These are phyloP conservation scores for Sminthurides aquaticus DNA, from an alignment of 2,888 invertebrate species.

Conservation along the genomic window DNA sequence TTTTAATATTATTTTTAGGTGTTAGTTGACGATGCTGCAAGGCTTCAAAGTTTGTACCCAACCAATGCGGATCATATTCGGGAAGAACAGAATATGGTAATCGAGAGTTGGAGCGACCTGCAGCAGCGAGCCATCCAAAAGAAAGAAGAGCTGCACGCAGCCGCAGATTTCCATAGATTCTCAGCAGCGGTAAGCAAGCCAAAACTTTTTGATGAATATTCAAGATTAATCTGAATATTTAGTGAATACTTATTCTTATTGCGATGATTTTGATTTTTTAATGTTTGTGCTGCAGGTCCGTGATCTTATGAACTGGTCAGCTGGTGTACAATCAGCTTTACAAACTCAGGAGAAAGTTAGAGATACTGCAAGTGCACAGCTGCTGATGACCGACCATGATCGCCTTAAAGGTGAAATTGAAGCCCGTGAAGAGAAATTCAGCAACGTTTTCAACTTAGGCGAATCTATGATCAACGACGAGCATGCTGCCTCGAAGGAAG, in stretches of 20 bases:
- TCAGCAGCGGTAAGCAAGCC: slow-evolving; percentile 61
- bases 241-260: slow-evolving; percentile 1
- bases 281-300: slow-evolving; percentile 55
- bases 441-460: slow-evolving; percentile 65
- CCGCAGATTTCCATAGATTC: slow-evolving; percentile 83
- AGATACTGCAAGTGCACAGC: slow-evolving; percentile 72
- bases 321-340: slow-evolving; percentile 66
- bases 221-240: no score
- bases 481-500: slow-evolving; percentile 71
- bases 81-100: slow-evolving; percentile 75
- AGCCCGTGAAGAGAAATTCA: slow-evolving; percentile 74
- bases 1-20: slow-evolving; percentile 52
- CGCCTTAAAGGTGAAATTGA: slow-evolving; percentile 77
- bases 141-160: slow-evolving; percentile 72
- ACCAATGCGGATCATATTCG: slow-evolving; percentile 83
- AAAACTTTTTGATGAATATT: no score
- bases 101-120: slow-evolving; percentile 77
- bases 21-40: slow-evolving; percentile 83
- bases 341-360: slow-evolving; percentile 72
- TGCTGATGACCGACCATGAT: slow-evolving; percentile 73
- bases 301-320: slow-evolving; percentile 83
- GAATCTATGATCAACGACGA: slow-evolving; percentile 74
- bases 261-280: slow-evolving; percentile 3
- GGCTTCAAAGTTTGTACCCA: slow-evolving; percentile 79
- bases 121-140: slow-evolving; percentile 74